Evolutionary conservation across 2,888 invertebrate species (phyloP).

Genomic region (Heliconius cydno): DNA sequence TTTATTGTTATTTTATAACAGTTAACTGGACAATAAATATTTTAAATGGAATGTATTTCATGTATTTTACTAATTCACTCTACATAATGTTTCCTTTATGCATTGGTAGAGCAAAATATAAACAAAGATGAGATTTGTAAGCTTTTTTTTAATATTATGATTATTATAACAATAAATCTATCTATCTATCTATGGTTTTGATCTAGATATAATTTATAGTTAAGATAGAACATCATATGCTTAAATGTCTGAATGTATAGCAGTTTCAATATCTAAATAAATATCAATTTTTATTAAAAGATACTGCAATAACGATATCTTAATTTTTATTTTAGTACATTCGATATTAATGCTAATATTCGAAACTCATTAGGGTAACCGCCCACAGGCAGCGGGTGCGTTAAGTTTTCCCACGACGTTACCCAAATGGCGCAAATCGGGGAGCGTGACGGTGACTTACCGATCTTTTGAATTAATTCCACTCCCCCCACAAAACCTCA

Average conservation of each 20-base stretch:
- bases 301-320: background rate
- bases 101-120: background rate
- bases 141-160: background rate
- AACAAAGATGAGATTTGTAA: background rate
- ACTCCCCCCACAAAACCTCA: slow-evolving; percentile 60
- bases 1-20: slow-evolving; percentile 32
- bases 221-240: too few species aligned
- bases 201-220: too few species aligned
- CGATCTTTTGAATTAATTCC: slow-evolving; percentile 73
- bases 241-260: too few species aligned
- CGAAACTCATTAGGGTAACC: slow-evolving; percentile 27
- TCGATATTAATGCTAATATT: background rate
- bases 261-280: background rate
- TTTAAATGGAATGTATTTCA: background rate
- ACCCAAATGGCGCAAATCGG: slow-evolving; percentile 70
- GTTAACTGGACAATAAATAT: slow-evolving; percentile 9
- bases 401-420: slow-evolving; percentile 81
- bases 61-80: slow-evolving; percentile 3
- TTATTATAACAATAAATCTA: too few species aligned
- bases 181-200: too few species aligned
- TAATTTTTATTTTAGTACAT: background rate
- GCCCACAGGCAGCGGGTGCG: slow-evolving; percentile 54
- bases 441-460: slow-evolving; percentile 81
- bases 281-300: background rate
- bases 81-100: background rate